Evolutionary conservation across 2,888 invertebrate species (phyloP).

Genomic region (Eilema griseolum): DNA sequence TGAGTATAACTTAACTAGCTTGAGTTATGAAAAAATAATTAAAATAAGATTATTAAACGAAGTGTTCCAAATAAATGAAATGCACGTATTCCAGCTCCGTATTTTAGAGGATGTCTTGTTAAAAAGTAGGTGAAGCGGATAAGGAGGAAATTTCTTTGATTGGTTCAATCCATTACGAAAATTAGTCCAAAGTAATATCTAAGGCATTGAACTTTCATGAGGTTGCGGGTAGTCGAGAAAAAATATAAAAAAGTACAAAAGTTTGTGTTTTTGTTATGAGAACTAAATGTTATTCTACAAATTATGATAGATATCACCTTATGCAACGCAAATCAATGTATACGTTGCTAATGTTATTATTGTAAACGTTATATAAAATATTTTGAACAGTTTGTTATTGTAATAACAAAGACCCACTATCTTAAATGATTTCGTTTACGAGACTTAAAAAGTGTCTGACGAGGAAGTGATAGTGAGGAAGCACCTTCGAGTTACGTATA

Average conservation of each 20-base stretch:
- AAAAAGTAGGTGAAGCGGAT: background rate
- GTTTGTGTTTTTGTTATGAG: background rate
- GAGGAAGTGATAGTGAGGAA: constrained; percentile 63
- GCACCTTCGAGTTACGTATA: constrained; percentile 52
- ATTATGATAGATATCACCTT: background rate
- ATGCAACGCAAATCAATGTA: background rate
- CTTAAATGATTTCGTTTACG: constrained; percentile 27
- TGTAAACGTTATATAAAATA: background rate
- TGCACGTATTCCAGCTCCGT: background rate
- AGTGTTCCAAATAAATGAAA: background rate
- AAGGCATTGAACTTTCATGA: background rate
- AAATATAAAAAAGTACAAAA: background rate
- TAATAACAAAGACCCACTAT: background rate
- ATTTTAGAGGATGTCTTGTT: background rate
- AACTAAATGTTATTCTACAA: background rate
- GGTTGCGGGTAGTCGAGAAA: background rate
- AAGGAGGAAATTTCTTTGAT: background rate
- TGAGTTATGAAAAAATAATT: too few relatives aligned
- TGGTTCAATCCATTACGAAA: background rate
- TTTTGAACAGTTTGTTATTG: background rate
- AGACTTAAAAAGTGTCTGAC: constrained; percentile 48
- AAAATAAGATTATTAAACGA: too few relatives aligned
- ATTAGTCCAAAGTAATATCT: background rate
- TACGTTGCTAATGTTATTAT: background rate
- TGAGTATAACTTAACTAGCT: too few relatives aligned